Evolutionary conservation across 2,888 invertebrate genomes (phyloP).

Genomic region (Chymomyza caudatula): DNA sequence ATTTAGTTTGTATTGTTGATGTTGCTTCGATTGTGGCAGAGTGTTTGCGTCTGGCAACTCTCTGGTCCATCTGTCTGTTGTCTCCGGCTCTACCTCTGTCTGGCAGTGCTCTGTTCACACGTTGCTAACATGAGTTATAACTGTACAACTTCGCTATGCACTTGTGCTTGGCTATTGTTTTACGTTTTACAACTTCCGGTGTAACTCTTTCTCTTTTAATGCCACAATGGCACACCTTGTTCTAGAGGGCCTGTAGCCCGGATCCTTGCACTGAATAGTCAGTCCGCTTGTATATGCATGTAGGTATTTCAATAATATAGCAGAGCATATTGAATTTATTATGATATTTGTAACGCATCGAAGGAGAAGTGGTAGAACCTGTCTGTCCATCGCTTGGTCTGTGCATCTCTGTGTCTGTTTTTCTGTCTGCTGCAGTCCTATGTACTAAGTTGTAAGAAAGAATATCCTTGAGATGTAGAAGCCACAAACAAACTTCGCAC

Average conservation of each 20-base stretch:
- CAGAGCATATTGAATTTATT: not conserved
- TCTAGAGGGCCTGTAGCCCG: not conserved
- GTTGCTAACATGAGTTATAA: not conserved
- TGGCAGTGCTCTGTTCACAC: not conserved
- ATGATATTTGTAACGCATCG: not conserved
- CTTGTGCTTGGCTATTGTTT: conserved; percentile 25
- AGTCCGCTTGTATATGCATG: not conserved
- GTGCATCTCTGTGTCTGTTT: too few relatives aligned
- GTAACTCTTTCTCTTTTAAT: conserved; percentile 21
- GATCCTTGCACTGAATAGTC: not conserved
- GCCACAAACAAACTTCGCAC: too few relatives aligned
- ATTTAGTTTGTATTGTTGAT: conserved; percentile 10
- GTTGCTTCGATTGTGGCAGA: conserved; percentile 39
- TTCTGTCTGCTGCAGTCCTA: too few relatives aligned
- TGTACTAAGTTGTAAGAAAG: too few relatives aligned
- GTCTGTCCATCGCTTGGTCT: not conserved
- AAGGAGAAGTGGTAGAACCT: too few relatives aligned
- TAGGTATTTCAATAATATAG: not conserved
- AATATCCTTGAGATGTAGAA: too few relatives aligned
- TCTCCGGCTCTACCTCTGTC: not conserved
- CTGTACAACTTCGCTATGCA: not conserved
- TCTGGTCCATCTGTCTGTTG: conserved; percentile 2
- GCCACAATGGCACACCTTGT: not conserved
- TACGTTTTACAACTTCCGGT: conserved; percentile 55
- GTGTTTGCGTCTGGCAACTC: conserved; percentile 43